phyloP scores from a whole-genome alignment of 2,888 invertebrate species.

The Reticulitermes lucifugus region DNA sequence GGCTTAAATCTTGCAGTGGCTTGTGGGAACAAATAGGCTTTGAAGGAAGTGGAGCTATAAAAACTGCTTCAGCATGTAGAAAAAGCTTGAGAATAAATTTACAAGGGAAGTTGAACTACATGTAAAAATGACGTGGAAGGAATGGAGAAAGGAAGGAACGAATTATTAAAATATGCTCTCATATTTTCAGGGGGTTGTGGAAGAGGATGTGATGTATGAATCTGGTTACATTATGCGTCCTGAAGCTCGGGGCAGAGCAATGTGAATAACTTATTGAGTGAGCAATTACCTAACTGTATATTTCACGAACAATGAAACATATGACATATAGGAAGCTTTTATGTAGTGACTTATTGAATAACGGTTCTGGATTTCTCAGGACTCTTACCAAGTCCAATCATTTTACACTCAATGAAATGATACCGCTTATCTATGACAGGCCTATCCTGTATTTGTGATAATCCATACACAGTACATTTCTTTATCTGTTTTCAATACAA shows the following conservation, averaged over 20 bases:
- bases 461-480: no score
- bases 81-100: neutral
- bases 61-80: neutral
- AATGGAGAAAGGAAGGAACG: neutral
- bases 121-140: conserved; percentile 4
- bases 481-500: no score
- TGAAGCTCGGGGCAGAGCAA: neutral
- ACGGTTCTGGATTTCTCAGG: neutral
- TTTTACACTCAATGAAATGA: neutral
- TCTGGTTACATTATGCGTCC: neutral
- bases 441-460: no score
- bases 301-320: neutral
- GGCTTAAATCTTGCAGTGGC: neutral
- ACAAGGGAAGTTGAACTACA: neutral
- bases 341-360: neutral
- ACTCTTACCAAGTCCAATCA: neutral
- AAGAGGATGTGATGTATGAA: neutral
- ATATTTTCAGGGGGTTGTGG: neutral
- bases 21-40: neutral
- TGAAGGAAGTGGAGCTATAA: neutral
- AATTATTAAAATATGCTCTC: conserved; percentile 10
- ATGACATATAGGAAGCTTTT: neutral
- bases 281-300: conserved; percentile 10
- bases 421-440: neutral
- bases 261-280: neutral